Evolutionary conservation across 2,113 vertebrate genomes (phyloP).

Genomic region (Podarcis raffonei): DNA sequence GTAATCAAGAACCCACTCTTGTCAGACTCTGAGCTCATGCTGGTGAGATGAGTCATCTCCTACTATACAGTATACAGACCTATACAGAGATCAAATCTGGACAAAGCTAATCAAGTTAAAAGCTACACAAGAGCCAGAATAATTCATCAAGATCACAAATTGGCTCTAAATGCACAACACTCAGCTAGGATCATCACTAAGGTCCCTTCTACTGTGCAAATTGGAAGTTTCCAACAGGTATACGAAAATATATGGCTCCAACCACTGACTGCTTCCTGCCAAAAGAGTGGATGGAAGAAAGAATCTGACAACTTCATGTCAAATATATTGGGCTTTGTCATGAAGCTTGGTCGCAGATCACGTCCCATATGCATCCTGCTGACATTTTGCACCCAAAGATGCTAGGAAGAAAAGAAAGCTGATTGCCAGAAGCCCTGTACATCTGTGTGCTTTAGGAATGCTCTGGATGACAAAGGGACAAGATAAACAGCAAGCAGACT

Average conservation of each 20-base stretch:
- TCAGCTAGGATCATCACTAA: not conserved
- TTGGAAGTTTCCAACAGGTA: not conserved
- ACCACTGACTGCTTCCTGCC: not conserved
- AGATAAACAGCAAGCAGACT: not conserved
- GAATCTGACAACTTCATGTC: not conserved
- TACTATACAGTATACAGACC: not conserved
- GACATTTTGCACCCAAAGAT: not conserved
- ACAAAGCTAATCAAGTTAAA: not conserved
- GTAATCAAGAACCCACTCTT: not conserved
- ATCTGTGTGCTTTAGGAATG: not conserved
- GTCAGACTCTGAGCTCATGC: not conserved
- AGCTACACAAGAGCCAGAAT: not conserved
- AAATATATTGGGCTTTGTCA: not conserved
- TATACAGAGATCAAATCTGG: not conserved
- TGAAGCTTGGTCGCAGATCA: not conserved
- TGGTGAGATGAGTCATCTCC: not conserved
- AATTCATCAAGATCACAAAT: no score
- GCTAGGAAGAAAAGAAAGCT: not conserved
- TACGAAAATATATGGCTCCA: not conserved
- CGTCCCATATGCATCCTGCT: not conserved
- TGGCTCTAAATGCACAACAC: not conserved
- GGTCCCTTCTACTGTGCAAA: not conserved
- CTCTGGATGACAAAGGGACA: not conserved
- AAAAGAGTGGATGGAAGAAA: not conserved
- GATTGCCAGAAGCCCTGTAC: not conserved